Conservation (phyloP, 2,797 vertebrate species). For the Trematomus bernacchii region DNA sequence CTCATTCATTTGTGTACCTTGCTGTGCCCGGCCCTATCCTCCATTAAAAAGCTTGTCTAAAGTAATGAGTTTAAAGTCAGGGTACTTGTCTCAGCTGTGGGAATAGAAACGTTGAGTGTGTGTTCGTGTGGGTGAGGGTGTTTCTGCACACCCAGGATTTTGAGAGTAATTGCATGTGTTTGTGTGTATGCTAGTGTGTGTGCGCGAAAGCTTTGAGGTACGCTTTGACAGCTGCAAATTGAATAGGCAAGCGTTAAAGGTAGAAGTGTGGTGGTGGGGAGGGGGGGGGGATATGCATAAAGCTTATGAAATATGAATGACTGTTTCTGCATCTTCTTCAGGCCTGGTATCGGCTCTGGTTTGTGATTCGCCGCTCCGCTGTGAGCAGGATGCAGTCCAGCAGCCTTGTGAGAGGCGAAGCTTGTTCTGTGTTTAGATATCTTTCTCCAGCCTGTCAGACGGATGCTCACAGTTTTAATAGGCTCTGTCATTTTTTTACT, state of each 20-base stretch:
- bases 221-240: constrained; percentile 79
- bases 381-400: constrained; percentile 63
- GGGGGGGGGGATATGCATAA: constrained; percentile 34
- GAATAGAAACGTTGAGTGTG: constrained; percentile 38
- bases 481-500: constrained; percentile 53
- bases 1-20: constrained; percentile 48
- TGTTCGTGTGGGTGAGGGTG: constrained; percentile 15
- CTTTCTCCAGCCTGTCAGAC: constrained; percentile 58
- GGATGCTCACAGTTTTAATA: constrained; percentile 50
- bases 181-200: constrained; percentile 38
- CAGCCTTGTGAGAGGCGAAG: constrained; percentile 46
- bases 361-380: constrained; percentile 64
- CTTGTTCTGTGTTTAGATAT: constrained; percentile 47
- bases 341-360: constrained; percentile 68
- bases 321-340: constrained; percentile 78
- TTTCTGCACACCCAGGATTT: constrained; percentile 47
- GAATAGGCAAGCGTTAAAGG: constrained; percentile 81
- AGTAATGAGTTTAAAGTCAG: constrained; percentile 79
- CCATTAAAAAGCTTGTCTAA: constrained; percentile 79
- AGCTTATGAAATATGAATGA: constrained; percentile 85
- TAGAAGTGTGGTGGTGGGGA: constrained; percentile 36
- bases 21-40: constrained; percentile 53
- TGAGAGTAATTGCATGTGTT: constrained; percentile 61
- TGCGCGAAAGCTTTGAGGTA: constrained; percentile 68
- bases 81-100: constrained; percentile 55